phyloP scores from a whole-genome alignment of 2,888 invertebrate genomes.

The Rhynchonema sp. region DNA sequence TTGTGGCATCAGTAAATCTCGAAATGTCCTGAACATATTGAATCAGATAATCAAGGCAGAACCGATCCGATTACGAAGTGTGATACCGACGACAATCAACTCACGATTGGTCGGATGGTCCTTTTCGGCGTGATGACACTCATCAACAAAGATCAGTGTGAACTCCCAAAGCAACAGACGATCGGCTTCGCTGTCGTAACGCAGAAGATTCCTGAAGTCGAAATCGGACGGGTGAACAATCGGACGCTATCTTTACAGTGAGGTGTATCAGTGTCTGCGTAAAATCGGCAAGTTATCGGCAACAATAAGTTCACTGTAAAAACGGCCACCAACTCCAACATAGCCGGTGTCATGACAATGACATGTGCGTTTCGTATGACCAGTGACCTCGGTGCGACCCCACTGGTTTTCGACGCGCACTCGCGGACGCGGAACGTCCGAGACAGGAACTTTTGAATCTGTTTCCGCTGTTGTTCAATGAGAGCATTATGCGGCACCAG shows the following conservation, averaged over 20 bases:
- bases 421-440: not conserved
- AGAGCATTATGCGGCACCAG: slow-evolving; percentile 24
- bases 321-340: not conserved
- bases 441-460: slow-evolving; percentile 14
- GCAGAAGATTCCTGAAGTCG: not conserved
- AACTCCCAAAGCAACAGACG: not conserved
- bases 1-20: too few relatives aligned
- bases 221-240: too few relatives aligned
- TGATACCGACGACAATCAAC: not conserved
- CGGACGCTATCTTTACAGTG: not conserved
- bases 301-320: not conserved
- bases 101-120: slow-evolving; percentile 52
- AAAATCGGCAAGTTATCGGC: not conserved
- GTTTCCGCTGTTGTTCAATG: slow-evolving; percentile 22
- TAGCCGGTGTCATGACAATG: not conserved
- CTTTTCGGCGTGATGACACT: slow-evolving; percentile 66
- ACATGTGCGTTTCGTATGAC: not conserved
- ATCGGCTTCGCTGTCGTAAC: not conserved
- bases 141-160: slow-evolving; percentile 59
- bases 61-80: too few relatives aligned
- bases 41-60: too few relatives aligned
- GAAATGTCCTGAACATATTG: too few relatives aligned
- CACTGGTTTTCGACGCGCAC: not conserved
- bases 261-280: too few relatives aligned
- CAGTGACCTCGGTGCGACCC: not conserved